Evolutionary conservation across 2,888 invertebrate species (phyloP), one percentile per base, ranked within the genome.

Genomic region (Eudiplozoon nipponicum): DNA sequence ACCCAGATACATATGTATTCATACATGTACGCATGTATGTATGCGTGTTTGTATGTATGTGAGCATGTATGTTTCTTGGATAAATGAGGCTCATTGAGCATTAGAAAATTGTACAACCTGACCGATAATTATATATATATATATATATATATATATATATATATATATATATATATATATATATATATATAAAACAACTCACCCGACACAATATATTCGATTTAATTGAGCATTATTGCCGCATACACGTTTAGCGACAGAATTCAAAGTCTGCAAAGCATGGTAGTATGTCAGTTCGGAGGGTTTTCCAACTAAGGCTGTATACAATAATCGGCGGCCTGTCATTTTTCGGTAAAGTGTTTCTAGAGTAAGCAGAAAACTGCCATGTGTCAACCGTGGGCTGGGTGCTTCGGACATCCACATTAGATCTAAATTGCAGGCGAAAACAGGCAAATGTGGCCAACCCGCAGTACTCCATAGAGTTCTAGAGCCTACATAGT

Each of bases 341-440:
- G 68, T 67, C 18, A 69, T 60, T 50, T 60, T 60, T 56, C 65
- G 65, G 52, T 68, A 70, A 33, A 69, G 50, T 45, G 61, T 61
- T 50, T 70, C 69, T 36, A 70, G 52, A 47, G 67, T 67, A 9
- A 64, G 54, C 21, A 70, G 54, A 51, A 68, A 70, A 35, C 67
- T 66, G 3, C 70, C 70, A 51, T 70, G 69, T 1, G 68, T 69
- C 54, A 67, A 64, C 47, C 69, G 61, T 1, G 69, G 69, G 54
- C 68, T 63, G 17, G 64, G 62, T 5, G 68, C 67, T 48, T 69
- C 68, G 2, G 68, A 65, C 60, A 68, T 68, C 68, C 68, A 69
- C 38, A 67, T 56, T 34, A 69, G 56, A 55, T 69, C 69, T 64
- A 68, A 67, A 49, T 69, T 70, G 49, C 69, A 69, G 1, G 68